Percentiles rank a stretch among this genome's conserved stretches.
phyloP scores from a whole-genome alignment of 2,797 vertebrate genomes.

The Chaenodraco wilsoni region DNA sequence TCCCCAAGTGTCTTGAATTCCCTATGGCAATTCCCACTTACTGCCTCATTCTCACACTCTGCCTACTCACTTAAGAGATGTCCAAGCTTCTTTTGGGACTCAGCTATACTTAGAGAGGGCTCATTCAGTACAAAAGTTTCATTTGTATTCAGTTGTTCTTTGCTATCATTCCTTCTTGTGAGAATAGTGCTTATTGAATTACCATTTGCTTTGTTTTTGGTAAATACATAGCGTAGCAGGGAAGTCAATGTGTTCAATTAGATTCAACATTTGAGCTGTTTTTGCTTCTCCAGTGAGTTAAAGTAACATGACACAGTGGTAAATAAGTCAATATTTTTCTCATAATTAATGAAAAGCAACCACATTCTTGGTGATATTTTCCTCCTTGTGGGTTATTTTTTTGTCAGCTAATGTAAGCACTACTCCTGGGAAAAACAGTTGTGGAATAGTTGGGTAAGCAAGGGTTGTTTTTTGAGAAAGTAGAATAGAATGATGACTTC shows the following conservation, averaged over 20 bases:
- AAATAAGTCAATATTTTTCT: slow-evolving; percentile 3
- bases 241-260: neutral
- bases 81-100: neutral
- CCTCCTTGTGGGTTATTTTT: slow-evolving; percentile 5
- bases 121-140: slow-evolving; percentile 1
- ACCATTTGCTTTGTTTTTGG: neutral
- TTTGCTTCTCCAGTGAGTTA: neutral
- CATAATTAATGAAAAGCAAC: slow-evolving; percentile 4
- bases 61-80: slow-evolving; percentile 1
- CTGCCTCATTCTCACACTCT: neutral
- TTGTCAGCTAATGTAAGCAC: neutral
- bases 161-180: neutral
- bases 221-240: neutral
- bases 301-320: neutral
- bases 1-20: neutral
- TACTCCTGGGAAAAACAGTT: neutral
- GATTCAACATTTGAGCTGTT: neutral
- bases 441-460: neutral
- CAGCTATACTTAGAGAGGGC: neutral
- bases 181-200: neutral
- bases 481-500: slow-evolving; percentile 11
- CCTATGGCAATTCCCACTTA: neutral
- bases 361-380: neutral
- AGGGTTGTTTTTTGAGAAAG: slow-evolving; percentile 3
- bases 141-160: neutral